These are phyloP conservation scores for Drosophila monieri DNA, from an alignment of 2,888 invertebrate genomes.

Conservation along the genomic window DNA sequence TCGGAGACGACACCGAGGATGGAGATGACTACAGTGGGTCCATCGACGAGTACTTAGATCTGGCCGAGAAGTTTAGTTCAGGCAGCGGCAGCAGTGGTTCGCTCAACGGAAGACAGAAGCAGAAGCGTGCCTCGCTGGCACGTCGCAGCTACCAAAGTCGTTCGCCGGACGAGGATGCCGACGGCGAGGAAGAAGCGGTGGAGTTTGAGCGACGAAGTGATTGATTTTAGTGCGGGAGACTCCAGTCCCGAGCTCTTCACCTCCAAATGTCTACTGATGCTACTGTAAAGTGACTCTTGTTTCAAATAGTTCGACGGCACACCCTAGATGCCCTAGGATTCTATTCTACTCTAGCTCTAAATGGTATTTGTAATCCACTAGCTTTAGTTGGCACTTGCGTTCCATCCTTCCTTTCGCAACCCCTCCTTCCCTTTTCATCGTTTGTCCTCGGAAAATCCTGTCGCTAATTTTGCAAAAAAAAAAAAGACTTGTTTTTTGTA, in stretches of 20 bases:
- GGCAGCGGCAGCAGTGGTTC: slow-evolving; percentile 65
- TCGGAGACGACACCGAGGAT: slow-evolving; percentile 78
- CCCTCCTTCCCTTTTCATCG: neutral
- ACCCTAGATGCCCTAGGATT: slow-evolving; percentile 18
- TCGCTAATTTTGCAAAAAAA: slow-evolving; percentile 37
- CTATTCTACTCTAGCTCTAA: slow-evolving; percentile 43
- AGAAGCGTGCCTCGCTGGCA: slow-evolving; percentile 72
- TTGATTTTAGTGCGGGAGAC: slow-evolving; percentile 23
- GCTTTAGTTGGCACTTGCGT: slow-evolving; percentile 42
- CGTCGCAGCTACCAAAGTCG: slow-evolving; percentile 72
- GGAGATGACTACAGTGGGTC: slow-evolving; percentile 68
- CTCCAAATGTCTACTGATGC: slow-evolving; percentile 34
- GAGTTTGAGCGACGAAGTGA: slow-evolving; percentile 69
- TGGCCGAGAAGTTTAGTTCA: slow-evolving; percentile 55
- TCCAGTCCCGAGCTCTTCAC: slow-evolving; percentile 3
- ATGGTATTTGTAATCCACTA: slow-evolving; percentile 40
- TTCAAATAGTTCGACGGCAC: slow-evolving; percentile 24
- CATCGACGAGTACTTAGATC: slow-evolving; percentile 62
- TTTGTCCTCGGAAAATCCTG: slow-evolving; percentile 22
- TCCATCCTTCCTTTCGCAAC: slow-evolving; percentile 13
- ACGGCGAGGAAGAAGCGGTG: slow-evolving; percentile 25
- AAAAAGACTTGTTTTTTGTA: slow-evolving; percentile 49
- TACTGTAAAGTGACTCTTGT: slow-evolving; percentile 63
- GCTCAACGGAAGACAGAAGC: slow-evolving; percentile 47
- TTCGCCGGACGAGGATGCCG: slow-evolving; percentile 40